Base-by-base conservation (phyloP, 2,797 vertebrate species). In the Echeneis naucrates region DNA sequence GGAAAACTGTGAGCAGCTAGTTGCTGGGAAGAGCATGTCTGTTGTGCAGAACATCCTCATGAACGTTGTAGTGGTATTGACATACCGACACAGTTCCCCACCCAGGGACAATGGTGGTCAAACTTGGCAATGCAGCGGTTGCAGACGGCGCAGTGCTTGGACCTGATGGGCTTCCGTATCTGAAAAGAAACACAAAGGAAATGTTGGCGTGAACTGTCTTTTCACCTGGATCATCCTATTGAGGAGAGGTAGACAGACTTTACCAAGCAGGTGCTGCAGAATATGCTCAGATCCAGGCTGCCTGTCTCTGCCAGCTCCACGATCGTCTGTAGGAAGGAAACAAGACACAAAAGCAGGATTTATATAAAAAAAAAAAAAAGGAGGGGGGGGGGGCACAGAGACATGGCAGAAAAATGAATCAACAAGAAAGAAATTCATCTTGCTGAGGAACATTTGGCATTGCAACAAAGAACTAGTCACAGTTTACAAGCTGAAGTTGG, bases 241-340 rank as follows among this genome's bases (percentile, higher is more conserved):
- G 5, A 27, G 59, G 58, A 30, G 77, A 64, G 76, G 77, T 66
- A 70, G 87, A 35, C 76, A 55, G 66, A 93, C 89, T 81, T 93
- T 96, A 99, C 98, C 97, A 99, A 97, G 88, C 98, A 99, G 74
- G 98, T 99, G 90, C 98, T 99, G 96, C 98, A 99, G 95, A 99
- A 99, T 95, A 99, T 98, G 89, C 97, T 99, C 81, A 99, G 96
- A 81, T 99, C 98, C 95, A 99, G 92, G 82, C 96, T 98, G 89
- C 98, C 98, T 0, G 97, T 97, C 89, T 99, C 98, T 85, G 98
- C 98, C 92, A 99, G 93, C 90, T 99, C 98, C 90, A 99, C 97
- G 90, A 99, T 99, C 6, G 97, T 99, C 98, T 99, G 72, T 8
- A 77, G 59, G 54, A 76, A 54, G 56, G 60, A 68, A 57, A 74